Base-by-base conservation (phyloP, 2,888 invertebrate genomes). In the Lydus trimaculatus region DNA sequence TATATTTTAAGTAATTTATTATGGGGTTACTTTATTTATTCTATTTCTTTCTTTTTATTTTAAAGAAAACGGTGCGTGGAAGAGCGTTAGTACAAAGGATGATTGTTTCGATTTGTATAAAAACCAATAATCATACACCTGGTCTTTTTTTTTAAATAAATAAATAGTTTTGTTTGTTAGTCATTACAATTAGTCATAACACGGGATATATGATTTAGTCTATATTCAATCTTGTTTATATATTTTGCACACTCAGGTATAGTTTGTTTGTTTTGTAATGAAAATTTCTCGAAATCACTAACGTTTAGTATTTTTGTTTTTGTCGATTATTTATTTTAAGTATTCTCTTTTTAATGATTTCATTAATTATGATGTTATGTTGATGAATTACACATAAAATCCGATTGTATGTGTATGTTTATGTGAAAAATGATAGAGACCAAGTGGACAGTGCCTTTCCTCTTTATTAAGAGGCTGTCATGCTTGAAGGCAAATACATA, bases 401-500 rank as follows among this genome's bases (percentile, higher is more conserved):
- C 13, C 23, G 9, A 60, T 36, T 15, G 59, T 11, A 17, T 25
- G 64, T 65, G 61, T 63, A 73, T 72, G 71, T 71, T 71, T 64
- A 72, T 71, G 64, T 69, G 62, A 73, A 69, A 72, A 69, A 72
- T 70, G 72, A 73, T 72, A 67, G 75, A 79, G 80, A 79, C 80
- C 80, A 80, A 80, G 78, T 76, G 75, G 78, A 80, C 76, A 78
- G 79, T 80, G 80, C 80, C 79, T 80, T 80, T 76, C 71, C 68
- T 71, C 72, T 70, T 52, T 31, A 62, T 25, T 64, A 39, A 67
- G 72, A 75, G 75, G 77, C 71, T 75, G 75, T 78, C 76, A 71
- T 75, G 78, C 78, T 79, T 78, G 79, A 77, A 75, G 78, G 76
- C 79, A 75, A 68, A 67, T 69, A 69, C 68, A 74, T 77, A 73